Conservation (phyloP, 2,888 invertebrate genomes). For the Keiferia lycopersicella region DNA sequence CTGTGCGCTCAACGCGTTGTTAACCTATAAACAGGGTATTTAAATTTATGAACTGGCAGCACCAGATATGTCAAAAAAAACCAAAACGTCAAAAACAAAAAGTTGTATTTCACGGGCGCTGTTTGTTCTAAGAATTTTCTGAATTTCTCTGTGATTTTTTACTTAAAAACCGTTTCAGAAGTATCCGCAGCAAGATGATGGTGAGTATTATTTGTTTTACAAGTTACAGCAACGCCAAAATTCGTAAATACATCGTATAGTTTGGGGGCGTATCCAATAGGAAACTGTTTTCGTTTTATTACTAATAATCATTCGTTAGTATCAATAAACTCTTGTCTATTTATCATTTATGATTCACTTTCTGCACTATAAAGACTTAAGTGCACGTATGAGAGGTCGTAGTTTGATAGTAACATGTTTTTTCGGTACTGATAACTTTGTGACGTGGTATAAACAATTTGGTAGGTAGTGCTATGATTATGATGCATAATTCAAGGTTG, state of each 20-base stretch:
- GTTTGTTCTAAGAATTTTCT: background rate
- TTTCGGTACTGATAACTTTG: background rate
- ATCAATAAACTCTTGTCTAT: background rate
- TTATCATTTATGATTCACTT: slow-evolving; percentile 20
- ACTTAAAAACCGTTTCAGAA: background rate
- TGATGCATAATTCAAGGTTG: slow-evolving; percentile 10
- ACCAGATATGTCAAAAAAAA: background rate
- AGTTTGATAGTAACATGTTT: background rate
- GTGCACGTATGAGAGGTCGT: background rate
- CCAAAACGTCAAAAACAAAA: no score
- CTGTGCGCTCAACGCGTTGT: no score
- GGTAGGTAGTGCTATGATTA: background rate
- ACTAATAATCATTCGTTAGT: slow-evolving; percentile 27
- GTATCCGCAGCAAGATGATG: slow-evolving; percentile 53
- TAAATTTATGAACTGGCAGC: background rate
- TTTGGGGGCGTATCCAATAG: slow-evolving; percentile 52
- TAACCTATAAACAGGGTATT: no score
- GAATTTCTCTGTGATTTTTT: background rate
- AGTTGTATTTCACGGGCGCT: background rate
- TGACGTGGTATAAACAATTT: slow-evolving; percentile 12
- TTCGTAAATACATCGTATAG: slow-evolving; percentile 21
- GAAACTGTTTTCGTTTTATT: slow-evolving; percentile 13
- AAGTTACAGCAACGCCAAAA: background rate
- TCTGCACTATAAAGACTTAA: background rate
- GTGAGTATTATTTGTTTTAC: slow-evolving; percentile 43